Evolutionary conservation across 2,888 invertebrate genomes (phyloP), one percentile per base, ranked within the genome.

Genomic region (Exephanes ischioxanthus): DNA sequence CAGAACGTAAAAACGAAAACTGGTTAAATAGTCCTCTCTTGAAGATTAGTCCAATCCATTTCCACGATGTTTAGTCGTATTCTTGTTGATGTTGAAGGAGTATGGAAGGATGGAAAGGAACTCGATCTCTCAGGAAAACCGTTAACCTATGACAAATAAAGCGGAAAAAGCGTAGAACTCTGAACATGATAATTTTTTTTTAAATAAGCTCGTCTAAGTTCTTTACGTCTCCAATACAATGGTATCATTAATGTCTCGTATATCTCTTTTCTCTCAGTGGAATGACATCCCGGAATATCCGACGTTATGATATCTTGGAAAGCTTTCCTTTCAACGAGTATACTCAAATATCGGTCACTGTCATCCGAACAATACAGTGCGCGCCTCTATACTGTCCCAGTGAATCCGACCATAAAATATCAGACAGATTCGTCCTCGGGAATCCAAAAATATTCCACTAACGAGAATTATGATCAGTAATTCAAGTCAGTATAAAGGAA

Each of bases 281-380:
- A 53, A 53, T 2, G 2, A 53, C 58, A 14, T 41, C 41, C 58
- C 68, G 67, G 26, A 68, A 19, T 68, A 68, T 77, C 67, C 67
- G 41, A 7, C 66, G 66, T 67, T 19, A 76, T 22, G 53, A 48
- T 51, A 67, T 37, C n/a, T 9, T 7, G 67, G 53, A 76, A 76
- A 66, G 41, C 66, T 51, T 53, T 67, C 22, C 4, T 37, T 19
- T n/a, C 7, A 7, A 7, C 9, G 37, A 37, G 37, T 63, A 45
- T 51, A 14, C 26, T 22, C 33, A 67, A 67, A 58, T 45, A 41
- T 73, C 58, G 22, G 33, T 77, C 58, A 55, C 77, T 41, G 26
- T n/a, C 16, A 1, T 51, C 19, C 11, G 48, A 51, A 48, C 37
- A 41, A 55, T 77, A 67, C 1, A 68, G 68, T 30, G 48, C 45